phyloP scores from a whole-genome alignment of 2,888 invertebrate genomes.

The Exocentrus adspersus region DNA sequence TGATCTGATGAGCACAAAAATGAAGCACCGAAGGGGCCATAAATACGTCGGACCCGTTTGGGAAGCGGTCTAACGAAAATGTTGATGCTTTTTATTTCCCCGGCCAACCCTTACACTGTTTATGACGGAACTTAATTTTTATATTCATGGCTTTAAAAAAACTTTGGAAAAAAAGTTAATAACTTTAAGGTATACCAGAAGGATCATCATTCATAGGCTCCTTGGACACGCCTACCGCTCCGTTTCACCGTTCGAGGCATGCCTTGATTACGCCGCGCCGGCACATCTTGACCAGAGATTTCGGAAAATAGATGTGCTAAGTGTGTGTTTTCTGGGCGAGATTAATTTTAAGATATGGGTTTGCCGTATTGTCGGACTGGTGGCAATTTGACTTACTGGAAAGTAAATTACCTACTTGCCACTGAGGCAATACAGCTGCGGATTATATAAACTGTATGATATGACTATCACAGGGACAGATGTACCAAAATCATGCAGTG shows the following conservation, averaged over 20 bases:
- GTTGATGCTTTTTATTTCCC: conserved; percentile 23
- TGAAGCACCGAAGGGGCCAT: neutral
- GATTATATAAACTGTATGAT: too few species aligned
- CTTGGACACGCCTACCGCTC: conserved; percentile 42
- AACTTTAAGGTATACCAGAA: conserved; percentile 42
- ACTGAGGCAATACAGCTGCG: too few species aligned
- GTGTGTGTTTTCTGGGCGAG: conserved; percentile 13
- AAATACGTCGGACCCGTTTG: conserved; percentile 12
- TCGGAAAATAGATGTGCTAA: conserved; percentile 13
- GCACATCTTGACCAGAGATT: conserved; percentile 4
- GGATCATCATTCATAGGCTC: conserved; percentile 46
- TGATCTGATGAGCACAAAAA: too few species aligned
- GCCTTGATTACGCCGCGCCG: conserved; percentile 34
- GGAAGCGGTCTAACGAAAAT: conserved; percentile 21
- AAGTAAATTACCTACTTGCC: too few species aligned
- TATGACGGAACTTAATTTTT: conserved; percentile 38
- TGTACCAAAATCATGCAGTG: too few species aligned
- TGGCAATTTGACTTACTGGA: too few species aligned
- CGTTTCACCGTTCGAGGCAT: conserved; percentile 35
- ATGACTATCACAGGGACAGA: too few species aligned
- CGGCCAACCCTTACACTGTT: conserved; percentile 37
- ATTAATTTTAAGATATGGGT: conserved; percentile 14
- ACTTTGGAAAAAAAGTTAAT: conserved; percentile 48
- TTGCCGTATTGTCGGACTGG: neutral
- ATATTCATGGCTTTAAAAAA: conserved; percentile 40